A percentile compares a stretch with the other conserved stretches of the same genome.
Evolutionary conservation across 2,797 vertebrate species (phyloP).

Genomic region (Emydoidea blandingii): DNA sequence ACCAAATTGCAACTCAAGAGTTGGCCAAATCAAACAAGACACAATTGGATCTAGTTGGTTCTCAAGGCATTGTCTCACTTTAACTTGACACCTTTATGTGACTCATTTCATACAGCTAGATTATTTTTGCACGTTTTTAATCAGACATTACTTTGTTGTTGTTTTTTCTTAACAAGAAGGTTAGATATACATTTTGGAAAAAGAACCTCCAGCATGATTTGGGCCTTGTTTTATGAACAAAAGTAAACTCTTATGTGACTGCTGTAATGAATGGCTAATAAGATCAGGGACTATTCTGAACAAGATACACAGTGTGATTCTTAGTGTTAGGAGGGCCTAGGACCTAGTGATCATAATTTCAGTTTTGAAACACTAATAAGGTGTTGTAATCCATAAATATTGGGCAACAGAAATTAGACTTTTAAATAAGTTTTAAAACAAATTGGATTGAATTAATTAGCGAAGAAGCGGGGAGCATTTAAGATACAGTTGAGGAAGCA

Average conservation of each 20-base stretch:
- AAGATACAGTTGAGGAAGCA: neutral
- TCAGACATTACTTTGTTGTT: slow-evolving; percentile 3
- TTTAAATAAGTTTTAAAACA: neutral
- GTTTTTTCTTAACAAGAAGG: neutral
- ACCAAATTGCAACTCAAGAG: neutral
- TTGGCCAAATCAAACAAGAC: neutral
- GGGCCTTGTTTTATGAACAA: neutral
- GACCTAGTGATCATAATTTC: neutral
- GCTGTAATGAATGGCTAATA: neutral
- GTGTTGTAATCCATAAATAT: neutral
- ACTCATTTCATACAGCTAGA: neutral
- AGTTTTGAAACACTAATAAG: neutral
- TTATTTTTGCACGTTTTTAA: slow-evolving; percentile 24
- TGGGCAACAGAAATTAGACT: neutral
- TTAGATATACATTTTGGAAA: slow-evolving; percentile 32
- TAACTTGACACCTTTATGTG: slow-evolving; percentile 30
- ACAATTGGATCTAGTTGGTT: neutral
- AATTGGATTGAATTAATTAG: neutral
- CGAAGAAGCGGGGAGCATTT: neutral
- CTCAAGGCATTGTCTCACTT: slow-evolving; percentile 19
- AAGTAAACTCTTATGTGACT: slow-evolving; percentile 36
- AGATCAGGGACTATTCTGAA: slow-evolving; percentile 18
- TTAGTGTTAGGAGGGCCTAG: slow-evolving; percentile 3
- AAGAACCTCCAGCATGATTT: neutral
- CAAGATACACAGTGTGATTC: neutral